A percentile compares a stretch with the other conserved stretches of the same genome.
phyloP scores from a whole-genome alignment of 2,113 vertebrate species.

The rabbit (Oryctolagus cuniculus) region DNA sequence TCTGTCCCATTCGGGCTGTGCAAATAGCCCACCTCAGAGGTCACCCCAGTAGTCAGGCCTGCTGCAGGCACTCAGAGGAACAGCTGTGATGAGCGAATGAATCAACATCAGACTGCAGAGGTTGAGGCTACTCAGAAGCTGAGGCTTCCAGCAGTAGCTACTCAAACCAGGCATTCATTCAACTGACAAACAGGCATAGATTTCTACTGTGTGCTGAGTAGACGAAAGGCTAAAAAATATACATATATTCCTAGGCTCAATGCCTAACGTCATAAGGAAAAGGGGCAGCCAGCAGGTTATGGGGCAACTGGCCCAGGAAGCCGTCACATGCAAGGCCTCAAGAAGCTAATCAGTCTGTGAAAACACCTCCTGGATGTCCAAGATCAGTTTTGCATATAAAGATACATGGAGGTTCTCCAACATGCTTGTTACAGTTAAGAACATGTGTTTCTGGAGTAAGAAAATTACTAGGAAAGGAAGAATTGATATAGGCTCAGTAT shows the following conservation, averaged over 20 bases:
- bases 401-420: not conserved
- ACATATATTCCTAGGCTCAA: not conserved
- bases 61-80: not conserved
- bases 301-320: not conserved
- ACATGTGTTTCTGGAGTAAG: not conserved
- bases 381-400: not conserved
- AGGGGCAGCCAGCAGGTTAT: fast-evolving
- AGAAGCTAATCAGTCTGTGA: not conserved
- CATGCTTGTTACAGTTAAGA: not conserved
- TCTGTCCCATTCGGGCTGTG: not conserved
- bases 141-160: not conserved
- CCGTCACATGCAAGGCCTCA: not conserved
- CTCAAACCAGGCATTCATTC: not conserved
- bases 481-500: not conserved
- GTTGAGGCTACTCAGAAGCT: not conserved
- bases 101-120: not conserved
- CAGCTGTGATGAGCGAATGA: not conserved
- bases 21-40: not conserved
- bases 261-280: not conserved
- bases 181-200: not conserved
- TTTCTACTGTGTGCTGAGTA: not conserved
- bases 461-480: not conserved
- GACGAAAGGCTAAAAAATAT: not conserved
- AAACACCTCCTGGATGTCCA: not conserved
- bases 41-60: not conserved